These are phyloP conservation scores for Eupithecia vulgata DNA, from an alignment of 2,888 invertebrate species.

Conservation along the genomic window DNA sequence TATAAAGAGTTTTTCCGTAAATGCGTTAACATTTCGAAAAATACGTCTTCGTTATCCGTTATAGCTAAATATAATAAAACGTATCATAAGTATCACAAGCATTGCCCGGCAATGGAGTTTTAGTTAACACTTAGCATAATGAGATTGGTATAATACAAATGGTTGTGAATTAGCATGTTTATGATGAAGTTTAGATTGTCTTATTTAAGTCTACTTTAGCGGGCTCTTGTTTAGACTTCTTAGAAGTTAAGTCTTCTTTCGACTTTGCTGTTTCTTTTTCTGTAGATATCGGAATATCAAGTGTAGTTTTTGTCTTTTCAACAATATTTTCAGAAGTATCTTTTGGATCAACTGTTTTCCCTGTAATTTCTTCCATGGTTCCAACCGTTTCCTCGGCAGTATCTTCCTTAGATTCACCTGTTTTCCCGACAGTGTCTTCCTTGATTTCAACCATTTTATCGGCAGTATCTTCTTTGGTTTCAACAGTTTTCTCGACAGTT, in stretches of 20 bases:
- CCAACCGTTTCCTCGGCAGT: constrained; percentile 6
- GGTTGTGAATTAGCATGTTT: constrained; percentile 33
- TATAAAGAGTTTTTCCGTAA: neutral
- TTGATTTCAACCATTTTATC: constrained; percentile 5
- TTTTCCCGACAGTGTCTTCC: constrained; percentile 10
- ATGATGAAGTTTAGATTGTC: constrained; percentile 24
- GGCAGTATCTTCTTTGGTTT: constrained; percentile 2
- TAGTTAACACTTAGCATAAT: constrained; percentile 40
- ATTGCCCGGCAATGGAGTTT: constrained; percentile 41
- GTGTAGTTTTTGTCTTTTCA: neutral
- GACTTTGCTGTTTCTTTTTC: constrained; percentile 22
- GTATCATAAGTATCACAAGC: constrained; percentile 42
- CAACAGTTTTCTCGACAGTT: constrained; percentile 6
- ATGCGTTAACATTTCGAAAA: constrained; percentile 1
- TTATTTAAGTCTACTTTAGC: constrained; percentile 29
- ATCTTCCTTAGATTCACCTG: constrained; percentile 3
- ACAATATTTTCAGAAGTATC: neutral
- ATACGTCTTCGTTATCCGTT: neutral
- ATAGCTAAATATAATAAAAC: constrained; percentile 26
- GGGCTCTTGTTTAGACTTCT: neutral
- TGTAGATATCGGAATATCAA: constrained; percentile 14
- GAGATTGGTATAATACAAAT: constrained; percentile 46
- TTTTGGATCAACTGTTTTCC: neutral
- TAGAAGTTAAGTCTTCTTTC: constrained; percentile 24
- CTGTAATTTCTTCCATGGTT: constrained; percentile 7